Evolutionary conservation across 2,113 vertebrate species (phyloP), one percentile per base, ranked within the genome.

Genomic region (Planiliza haematocheilus): DNA sequence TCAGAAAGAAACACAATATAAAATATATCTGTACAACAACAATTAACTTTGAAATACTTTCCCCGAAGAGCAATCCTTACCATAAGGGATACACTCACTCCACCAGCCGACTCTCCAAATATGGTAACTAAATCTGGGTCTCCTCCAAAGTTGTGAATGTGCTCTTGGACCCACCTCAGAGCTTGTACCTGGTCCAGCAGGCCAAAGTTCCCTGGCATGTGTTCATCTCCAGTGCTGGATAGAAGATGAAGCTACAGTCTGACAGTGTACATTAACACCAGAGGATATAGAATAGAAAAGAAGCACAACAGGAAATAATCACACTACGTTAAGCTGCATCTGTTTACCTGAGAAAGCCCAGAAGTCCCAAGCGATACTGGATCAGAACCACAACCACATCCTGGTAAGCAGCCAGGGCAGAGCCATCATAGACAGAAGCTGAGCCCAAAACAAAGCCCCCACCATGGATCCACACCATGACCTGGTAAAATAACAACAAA

Each of bases 391-490:
- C 93, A 13, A 97, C 93, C 45, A 97, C 90, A 3, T 95, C 86
- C 64, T 95, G 92, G 66, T 95, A 94, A 43, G 94, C 94, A 7
- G 94, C 93, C 80, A 97, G 38, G 20, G 89, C 93, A 16, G 96
- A 95, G 9, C 95, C 95, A 8, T 96, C 95, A 4, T 71, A 93
- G 0, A 79, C 0, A 2, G 93, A 95, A 16, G 93, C 94, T 4
- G 91, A 74, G 0, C 94, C 96, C 0, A 46, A 0, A 3, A 6
- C 0, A 7, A 97, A 75, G 7, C 81, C 90, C 20, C 96, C 96
- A 53, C 96, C 96, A 7, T 97, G 96, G 77, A 97, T 94, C 94
- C 94, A 97, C 1, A 95, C 93, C 92, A 97, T 94, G 11, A 98
- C 96, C 96, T 98, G 60, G 1, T 20, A 24, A 49, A 63, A 48